These are phyloP conservation scores for Kryptopterus vitreolus DNA, from an alignment of 2,797 vertebrate genomes.

Conservation along the genomic window DNA sequence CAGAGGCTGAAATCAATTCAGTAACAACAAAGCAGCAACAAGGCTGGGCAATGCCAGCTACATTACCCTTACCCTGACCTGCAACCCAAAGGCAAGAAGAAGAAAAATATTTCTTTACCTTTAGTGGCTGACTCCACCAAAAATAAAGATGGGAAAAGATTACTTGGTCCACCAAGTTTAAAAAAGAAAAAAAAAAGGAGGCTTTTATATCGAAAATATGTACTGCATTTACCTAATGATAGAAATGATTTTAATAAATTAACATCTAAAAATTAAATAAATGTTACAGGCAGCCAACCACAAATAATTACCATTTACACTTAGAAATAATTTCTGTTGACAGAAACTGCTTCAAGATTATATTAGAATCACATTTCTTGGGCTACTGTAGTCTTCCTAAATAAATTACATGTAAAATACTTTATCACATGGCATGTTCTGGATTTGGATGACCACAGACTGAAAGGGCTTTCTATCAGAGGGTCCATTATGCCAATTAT, in stretches of 20 bases:
- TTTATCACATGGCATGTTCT: slow-evolving; percentile 35
- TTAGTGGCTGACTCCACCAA: slow-evolving; percentile 21
- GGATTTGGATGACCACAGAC: slow-evolving; percentile 35
- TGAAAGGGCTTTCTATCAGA: slow-evolving; percentile 20
- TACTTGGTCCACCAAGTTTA: slow-evolving; percentile 42
- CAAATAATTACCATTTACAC: slow-evolving; percentile 62
- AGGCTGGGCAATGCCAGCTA: slow-evolving; percentile 6
- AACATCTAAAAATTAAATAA: slow-evolving; percentile 75
- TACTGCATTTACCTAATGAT: slow-evolving; percentile 46
- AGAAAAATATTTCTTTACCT: neutral
- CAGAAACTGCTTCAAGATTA: slow-evolving; percentile 55
- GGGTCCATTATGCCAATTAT: slow-evolving; percentile 48
- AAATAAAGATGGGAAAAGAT: slow-evolving; percentile 4
- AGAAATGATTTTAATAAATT: slow-evolving; percentile 78
- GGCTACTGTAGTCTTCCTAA: slow-evolving; percentile 60
- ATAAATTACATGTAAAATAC: slow-evolving; percentile 61
- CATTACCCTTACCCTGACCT: slow-evolving; percentile 29
- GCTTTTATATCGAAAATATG: neutral
- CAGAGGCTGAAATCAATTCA: slow-evolving; percentile 40
- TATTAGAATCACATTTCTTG: slow-evolving; percentile 57
- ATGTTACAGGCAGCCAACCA: slow-evolving; percentile 73
- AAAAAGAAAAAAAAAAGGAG: neutral
- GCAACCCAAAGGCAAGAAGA: slow-evolving; percentile 24
- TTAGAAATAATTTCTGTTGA: slow-evolving; percentile 64
- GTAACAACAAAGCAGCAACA: slow-evolving; percentile 40